Evolutionary conservation across 1,140 invertebrate genomes (phyloP), one percentile per base, ranked within the genome.

Genomic region (Pseudomyrmex cubaensis): DNA sequence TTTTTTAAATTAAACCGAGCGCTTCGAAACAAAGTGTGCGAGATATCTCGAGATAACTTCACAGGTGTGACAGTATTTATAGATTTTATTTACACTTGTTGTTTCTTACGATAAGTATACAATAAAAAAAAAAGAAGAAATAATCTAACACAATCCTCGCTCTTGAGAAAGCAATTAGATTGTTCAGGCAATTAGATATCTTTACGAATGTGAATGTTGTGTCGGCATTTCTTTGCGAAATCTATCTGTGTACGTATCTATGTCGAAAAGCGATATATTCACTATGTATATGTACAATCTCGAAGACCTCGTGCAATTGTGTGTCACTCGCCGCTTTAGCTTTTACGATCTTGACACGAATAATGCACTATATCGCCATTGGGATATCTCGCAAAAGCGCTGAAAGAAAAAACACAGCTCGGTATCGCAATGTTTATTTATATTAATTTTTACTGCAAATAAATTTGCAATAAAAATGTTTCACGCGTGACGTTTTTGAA

Each of bases 361-460:
- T 98, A 98, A 94, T 99, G 98, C 5, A 99, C 98, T 50, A 99
- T 97, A 88, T 98, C 97, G 2, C 98, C 98, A 94, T 98, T 98
- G 2, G 98, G 97, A 94, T 98, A 98, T 48, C 98, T 95, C 4
- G 98, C 98, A 94, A 99, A 98, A 46, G 98, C 98, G 94, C 97
- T 97, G 93, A 90, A 96, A 95, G 89, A 59, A 90, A 89, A 90
- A 89, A 87, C 83, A 87, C 80, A 82, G 78, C 44, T 67, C 56
- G 73, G 89, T 89, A 83, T 25, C 25, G 17, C 59, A 35, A 35
- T 35, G 5, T 25, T 84, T 15, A 7, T 35, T n/a, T 50, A 25
- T 9, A 8, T 48, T 69, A 69, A 78, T 48, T 57, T 57, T 4
- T 22, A 15, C 56, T 0, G 56, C 35, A 8, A 35, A 44, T 64